Percentiles rank a stretch among this genome's conserved stretches.
Evolutionary conservation across 1,140 invertebrate species (phyloP).

Genomic region (Halesus radiatus): DNA sequence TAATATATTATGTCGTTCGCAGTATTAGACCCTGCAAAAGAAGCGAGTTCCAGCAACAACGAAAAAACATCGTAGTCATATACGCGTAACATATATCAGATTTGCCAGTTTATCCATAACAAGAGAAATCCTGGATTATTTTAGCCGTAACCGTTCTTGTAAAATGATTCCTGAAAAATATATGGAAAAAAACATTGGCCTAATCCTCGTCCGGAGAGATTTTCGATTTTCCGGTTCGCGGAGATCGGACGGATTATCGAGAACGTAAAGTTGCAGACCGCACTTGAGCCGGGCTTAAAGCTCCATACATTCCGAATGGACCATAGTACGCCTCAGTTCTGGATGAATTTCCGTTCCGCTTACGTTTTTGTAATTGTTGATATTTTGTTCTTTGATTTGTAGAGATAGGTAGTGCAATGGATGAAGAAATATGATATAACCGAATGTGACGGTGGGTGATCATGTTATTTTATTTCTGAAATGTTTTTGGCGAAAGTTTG

Average conservation of each 20-base stretch:
- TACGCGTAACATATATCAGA: neutral
- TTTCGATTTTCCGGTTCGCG: conserved; percentile 22
- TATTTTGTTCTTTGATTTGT: too few species aligned
- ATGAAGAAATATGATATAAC: too few species aligned
- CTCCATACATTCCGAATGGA: neutral
- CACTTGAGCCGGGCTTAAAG: conserved; percentile 2
- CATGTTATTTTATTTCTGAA: too few species aligned
- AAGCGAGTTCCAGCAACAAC: too few species aligned
- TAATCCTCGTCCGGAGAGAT: neutral
- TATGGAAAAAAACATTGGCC: neutral
- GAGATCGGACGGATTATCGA: conserved; percentile 29
- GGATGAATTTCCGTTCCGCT: too few species aligned
- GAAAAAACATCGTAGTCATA: too few species aligned
- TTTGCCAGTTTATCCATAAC: neutral
- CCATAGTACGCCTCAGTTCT: neutral
- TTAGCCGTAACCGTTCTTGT: neutral
- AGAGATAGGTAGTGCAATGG: too few species aligned
- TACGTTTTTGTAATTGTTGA: too few species aligned
- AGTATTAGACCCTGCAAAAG: too few species aligned
- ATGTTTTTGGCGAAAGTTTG: too few species aligned
- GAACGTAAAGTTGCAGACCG: conserved; percentile 30
- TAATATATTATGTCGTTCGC: too few species aligned
- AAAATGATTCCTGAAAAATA: neutral
- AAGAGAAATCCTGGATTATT: conserved; percentile 1
- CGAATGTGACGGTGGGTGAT: too few species aligned